phyloP scores from a whole-genome alignment of 2,797 vertebrate species.

The Emys orbicularis region DNA sequence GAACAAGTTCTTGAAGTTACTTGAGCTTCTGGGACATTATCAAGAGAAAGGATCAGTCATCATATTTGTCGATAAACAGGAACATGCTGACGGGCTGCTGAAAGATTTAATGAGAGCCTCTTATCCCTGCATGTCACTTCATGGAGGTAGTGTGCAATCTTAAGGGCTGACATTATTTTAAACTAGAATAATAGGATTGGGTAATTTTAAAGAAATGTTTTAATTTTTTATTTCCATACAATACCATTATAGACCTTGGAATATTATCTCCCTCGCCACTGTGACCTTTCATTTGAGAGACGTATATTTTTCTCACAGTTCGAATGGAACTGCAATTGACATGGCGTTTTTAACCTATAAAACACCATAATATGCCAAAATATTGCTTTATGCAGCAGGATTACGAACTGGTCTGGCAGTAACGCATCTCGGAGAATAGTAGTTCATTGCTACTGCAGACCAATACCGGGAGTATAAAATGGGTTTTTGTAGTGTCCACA shows the following conservation, averaged over 20 bases:
- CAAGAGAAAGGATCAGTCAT: constrained; percentile 98
- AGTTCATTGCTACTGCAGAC: background rate
- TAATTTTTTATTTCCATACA: background rate
- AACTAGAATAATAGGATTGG: background rate
- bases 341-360: background rate
- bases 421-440: background rate
- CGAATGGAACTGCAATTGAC: background rate
- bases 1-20: constrained; percentile 96
- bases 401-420: background rate
- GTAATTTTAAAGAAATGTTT: background rate
- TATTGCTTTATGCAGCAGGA: background rate
- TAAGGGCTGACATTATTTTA: background rate
- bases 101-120: constrained; percentile 99
- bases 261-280: background rate
- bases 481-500: background rate
- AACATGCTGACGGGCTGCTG: constrained; percentile 93
- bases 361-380: background rate
- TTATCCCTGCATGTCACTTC: constrained; percentile 98
- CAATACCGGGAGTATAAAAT: background rate
- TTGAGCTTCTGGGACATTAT: constrained; percentile 97
- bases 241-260: background rate
- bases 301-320: background rate
- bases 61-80: constrained; percentile 99
- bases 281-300: background rate
- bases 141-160: constrained; percentile 88